A percentile compares a stretch with the other conserved stretches of the same genome.
phyloP scores from a whole-genome alignment of 2,888 invertebrate species.

The Coenonympha arcania region DNA sequence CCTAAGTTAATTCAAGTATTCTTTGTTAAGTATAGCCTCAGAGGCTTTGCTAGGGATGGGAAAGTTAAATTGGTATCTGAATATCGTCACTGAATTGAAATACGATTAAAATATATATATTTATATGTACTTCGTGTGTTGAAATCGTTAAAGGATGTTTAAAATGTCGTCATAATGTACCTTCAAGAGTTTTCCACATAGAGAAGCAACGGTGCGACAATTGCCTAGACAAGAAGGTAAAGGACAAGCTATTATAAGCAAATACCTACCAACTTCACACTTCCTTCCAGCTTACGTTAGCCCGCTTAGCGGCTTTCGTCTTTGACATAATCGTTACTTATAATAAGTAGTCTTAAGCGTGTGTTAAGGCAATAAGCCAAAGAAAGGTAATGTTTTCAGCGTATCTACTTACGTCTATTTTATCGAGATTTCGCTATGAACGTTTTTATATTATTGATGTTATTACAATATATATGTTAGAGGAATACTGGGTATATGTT shows the following conservation, averaged over 20 bases:
- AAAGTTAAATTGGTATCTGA: not conserved
- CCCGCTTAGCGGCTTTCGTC: not conserved
- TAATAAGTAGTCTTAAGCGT: not conserved
- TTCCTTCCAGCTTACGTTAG: not conserved
- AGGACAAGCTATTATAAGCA: not conserved
- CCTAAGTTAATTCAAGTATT: constrained; percentile 19
- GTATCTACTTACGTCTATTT: not conserved
- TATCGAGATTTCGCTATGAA: not conserved
- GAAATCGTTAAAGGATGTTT: too few relatives aligned
- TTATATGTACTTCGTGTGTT: too few relatives aligned
- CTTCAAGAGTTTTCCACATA: too few relatives aligned
- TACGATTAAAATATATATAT: not conserved
- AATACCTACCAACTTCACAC: not conserved
- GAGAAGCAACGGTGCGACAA: not conserved
- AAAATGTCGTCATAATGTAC: too few relatives aligned
- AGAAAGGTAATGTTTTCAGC: not conserved
- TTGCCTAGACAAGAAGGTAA: not conserved
- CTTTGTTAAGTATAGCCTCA: constrained; percentile 13
- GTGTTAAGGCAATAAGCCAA: not conserved
- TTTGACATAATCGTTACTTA: not conserved
- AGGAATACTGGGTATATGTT: too few relatives aligned
- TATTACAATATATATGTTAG: too few relatives aligned
- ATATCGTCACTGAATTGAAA: not conserved
- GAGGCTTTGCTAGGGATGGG: constrained; percentile 3
- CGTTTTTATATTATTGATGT: not conserved